Conservation (phyloP, 2,888 invertebrate genomes). For the Sussaba pulchella region DNA sequence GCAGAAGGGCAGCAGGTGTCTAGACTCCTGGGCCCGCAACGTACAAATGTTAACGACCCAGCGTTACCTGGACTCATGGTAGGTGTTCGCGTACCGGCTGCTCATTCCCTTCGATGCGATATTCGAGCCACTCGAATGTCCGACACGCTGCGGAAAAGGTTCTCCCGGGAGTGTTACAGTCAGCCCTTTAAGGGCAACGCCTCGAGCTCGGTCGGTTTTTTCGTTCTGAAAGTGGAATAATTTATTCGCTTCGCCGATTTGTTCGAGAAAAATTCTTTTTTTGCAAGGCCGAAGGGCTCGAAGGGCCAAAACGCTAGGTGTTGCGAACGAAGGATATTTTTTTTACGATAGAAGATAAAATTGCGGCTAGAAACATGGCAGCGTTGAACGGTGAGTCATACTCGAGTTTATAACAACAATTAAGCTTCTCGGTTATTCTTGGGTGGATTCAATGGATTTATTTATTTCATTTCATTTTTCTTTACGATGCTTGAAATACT, state of each 20-base stretch:
- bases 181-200: not conserved
- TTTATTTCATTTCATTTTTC: not conserved
- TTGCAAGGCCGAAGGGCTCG: not conserved
- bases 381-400: constrained; percentile 27
- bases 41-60: constrained; percentile 49
- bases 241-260: too few species aligned
- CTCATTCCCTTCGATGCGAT: constrained; percentile 10
- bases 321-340: not conserved
- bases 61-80: constrained; percentile 49
- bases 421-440: not conserved
- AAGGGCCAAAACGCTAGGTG: not conserved
- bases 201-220: not conserved
- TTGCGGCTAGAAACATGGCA: constrained; percentile 5
- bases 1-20: constrained; percentile 56
- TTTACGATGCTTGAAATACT: not conserved
- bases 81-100: not conserved
- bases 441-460: not conserved
- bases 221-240: not conserved
- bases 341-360: not conserved
- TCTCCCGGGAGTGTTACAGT: not conserved
- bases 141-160: constrained; percentile 33
- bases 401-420: not conserved
- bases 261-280: too few species aligned
- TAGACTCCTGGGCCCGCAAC: constrained; percentile 28
- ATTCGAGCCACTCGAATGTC: constrained; percentile 30